A percentile compares a stretch with the other conserved stretches of the same genome.
phyloP scores from a whole-genome alignment of 37 sponge, comb jelly and placozoan genomes.

The Aplysina aerophoba region DNA sequence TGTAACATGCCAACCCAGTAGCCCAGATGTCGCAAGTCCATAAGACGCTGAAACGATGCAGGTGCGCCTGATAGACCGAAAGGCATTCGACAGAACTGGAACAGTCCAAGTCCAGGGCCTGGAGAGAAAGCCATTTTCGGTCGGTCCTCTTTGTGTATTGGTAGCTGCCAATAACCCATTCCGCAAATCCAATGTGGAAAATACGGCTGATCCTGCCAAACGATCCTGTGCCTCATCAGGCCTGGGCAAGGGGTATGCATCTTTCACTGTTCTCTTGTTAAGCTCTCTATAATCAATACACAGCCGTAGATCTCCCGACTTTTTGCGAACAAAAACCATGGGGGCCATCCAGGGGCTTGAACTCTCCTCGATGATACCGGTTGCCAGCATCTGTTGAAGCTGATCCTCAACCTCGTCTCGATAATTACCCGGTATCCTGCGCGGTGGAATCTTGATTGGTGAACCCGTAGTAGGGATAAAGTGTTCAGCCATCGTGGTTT shows the following conservation, averaged over 20 bases:
- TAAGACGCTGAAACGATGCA: slow-evolving; percentile 38
- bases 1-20: slow-evolving; percentile 20
- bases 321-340: slow-evolving; percentile 52
- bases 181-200: slow-evolving; percentile 43
- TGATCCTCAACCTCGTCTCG: slow-evolving; percentile 59
- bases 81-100: slow-evolving; percentile 34
- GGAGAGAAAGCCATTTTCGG: slow-evolving; percentile 39
- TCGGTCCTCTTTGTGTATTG: slow-evolving; percentile 7
- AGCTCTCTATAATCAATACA: slow-evolving; percentile 64
- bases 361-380: slow-evolving; percentile 28
- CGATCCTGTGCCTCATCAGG: slow-evolving; percentile 48
- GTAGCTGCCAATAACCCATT: slow-evolving; percentile 50
- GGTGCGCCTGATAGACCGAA: slow-evolving; percentile 45
- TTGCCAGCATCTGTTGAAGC: slow-evolving; percentile 51
- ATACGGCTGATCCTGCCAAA: slow-evolving; percentile 15
- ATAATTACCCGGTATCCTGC: slow-evolving; percentile 57
- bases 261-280: slow-evolving; percentile 40
- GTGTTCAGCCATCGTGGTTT: slow-evolving; percentile 14
- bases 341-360: slow-evolving; percentile 44
- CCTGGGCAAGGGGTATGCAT: slow-evolving; percentile 41
- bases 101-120: slow-evolving; percentile 53
- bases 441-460: slow-evolving; percentile 58
- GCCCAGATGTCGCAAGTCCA: slow-evolving; percentile 26
- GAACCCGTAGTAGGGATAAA: slow-evolving; percentile 22
- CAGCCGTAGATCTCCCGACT: slow-evolving; percentile 38